Evolutionary conservation across 2,888 invertebrate species (phyloP), one percentile per base, ranked within the genome.

Genomic region (Ichneumon xanthorius): DNA sequence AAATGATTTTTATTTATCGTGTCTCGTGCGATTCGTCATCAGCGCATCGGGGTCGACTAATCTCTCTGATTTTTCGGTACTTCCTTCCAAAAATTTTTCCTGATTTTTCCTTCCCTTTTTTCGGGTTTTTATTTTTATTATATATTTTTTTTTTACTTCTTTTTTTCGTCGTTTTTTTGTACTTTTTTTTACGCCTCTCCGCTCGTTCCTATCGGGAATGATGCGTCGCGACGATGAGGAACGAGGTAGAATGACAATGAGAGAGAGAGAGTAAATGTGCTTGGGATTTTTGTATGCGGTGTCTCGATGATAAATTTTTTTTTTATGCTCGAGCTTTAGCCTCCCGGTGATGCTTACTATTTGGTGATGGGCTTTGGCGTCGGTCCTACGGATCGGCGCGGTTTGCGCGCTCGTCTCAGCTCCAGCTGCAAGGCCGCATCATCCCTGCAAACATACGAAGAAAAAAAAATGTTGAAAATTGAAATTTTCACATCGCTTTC

Each of bases 321-420:
- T 71, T 79, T 63, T 80, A 79, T 61, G 77, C 58, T 55, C 80
- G 73, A 73, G 77, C 26, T 61, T 26, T 61, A 14, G 30, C 16
- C 30, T 71, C 45, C 78, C 22, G 40, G 3, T 65, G 65, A 65
- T 90, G 91, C 93, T 93, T 93, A 93, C 93, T 93, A 92, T 92
- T 91, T 93, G 86, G 90, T 90, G 87, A 92, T 86, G 86, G 82
- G 87, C 87, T 88, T 70, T 87, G 91, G 86, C 88, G 90, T 75
- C 90, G 90, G 86, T 85, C 88, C 90, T 83, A 88, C 87, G 26
- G 82, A 73, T 84, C 91, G 92, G 87, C 90, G 91, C 88, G 92
- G 90, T 90, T 90, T 91, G 85, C 92, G 92, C 85, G 91, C 89
- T 81, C 91, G 91, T 91, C 87, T 93, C 91, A 93, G 90, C 92